Base-by-base conservation (phyloP, 2,113 vertebrate species). In the Zosterops japonicus region DNA sequence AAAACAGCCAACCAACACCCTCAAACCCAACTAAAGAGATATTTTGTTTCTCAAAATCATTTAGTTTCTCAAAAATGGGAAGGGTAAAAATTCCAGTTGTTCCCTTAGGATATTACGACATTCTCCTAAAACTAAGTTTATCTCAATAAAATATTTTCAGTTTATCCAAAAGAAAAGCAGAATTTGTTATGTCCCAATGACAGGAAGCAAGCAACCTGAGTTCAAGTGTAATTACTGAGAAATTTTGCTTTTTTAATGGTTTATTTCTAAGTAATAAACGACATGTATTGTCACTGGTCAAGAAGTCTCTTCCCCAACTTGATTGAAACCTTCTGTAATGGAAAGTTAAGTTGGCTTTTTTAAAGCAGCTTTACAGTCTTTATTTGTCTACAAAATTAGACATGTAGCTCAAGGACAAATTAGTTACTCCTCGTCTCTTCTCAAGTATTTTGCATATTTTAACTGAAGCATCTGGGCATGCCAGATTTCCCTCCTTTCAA, bases 341-440 rank as follows among this genome's bases (percentile, higher is more conserved):
- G 86, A 59, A 92, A 89, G 86, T 72, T 92, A 96, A 94, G 85
- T 70, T 94, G 94, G 80, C 77, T 94, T 94, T 81, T 89, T 95
- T 0, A 92, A 92, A 95, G 83, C 83, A 94, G 89, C 93, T 94
- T 96, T 91, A 86, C 64, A 71, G 91, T 91, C 89, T 84, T 87
- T 92, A 90, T 83, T 86, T 82, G 69, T 90, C 94, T 71, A 70
- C 91, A 94, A 93, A 95, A 94, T 82, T 75, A 82, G 91, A 83
- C 1, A 1, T 56, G 64, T 52, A 80, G 65, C 76, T 94, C 89
- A 93, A 93, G 68, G 80, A 93, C 56, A 87, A 94, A 39, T 71
- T 29, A 94, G 71, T 78, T 74, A 92, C 72, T 75, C 52, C 5
- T 5, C 24, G 17, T 53, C 42, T 63, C 42, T 85, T 47, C 55